Percentiles rank a stretch among this genome's conserved stretches.
Conservation (phyloP, 2,888 invertebrate species). For the Papilio elwesi region DNA sequence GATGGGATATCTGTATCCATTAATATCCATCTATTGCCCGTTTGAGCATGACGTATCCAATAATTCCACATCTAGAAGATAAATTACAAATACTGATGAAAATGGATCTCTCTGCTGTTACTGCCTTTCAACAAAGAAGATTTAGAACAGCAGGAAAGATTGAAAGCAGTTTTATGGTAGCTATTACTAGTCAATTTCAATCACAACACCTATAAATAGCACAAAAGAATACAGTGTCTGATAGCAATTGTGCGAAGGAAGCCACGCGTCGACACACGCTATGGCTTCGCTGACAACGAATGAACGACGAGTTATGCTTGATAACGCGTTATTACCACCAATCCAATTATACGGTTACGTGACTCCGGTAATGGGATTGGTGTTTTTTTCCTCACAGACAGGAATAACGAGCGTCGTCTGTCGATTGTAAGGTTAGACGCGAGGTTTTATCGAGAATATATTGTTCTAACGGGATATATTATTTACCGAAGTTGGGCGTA, state of each 20-base stretch:
- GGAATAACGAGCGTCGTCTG: constrained; percentile 16
- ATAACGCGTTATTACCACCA: constrained; percentile 33
- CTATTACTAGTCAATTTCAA: neutral
- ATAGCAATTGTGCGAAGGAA: constrained; percentile 3
- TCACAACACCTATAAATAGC: neutral
- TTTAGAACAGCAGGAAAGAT: too few species aligned
- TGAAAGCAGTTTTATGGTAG: neutral
- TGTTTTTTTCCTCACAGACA: constrained; percentile 8
- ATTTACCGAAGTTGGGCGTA: too few species aligned
- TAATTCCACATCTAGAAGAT: too few species aligned
- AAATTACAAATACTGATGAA: too few species aligned
- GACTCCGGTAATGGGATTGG: constrained; percentile 31
- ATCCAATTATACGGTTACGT: constrained; percentile 39
- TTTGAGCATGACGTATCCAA: too few species aligned
- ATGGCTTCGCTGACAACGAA: constrained; percentile 30
- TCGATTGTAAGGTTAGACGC: constrained; percentile 3
- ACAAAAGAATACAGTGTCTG: neutral
- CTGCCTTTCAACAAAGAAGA: too few species aligned
- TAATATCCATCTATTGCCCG: too few species aligned
- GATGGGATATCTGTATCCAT: neutral
- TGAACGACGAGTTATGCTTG: constrained; percentile 28
- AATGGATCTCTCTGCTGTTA: too few species aligned
- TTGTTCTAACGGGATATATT: neutral
- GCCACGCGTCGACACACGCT: constrained; percentile 8
- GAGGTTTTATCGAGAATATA: constrained; percentile 2